Evolutionary conservation across 1,140 invertebrate species (phyloP), one percentile per base, ranked within the genome.

Genomic region (Hypsibius dujardini): DNA sequence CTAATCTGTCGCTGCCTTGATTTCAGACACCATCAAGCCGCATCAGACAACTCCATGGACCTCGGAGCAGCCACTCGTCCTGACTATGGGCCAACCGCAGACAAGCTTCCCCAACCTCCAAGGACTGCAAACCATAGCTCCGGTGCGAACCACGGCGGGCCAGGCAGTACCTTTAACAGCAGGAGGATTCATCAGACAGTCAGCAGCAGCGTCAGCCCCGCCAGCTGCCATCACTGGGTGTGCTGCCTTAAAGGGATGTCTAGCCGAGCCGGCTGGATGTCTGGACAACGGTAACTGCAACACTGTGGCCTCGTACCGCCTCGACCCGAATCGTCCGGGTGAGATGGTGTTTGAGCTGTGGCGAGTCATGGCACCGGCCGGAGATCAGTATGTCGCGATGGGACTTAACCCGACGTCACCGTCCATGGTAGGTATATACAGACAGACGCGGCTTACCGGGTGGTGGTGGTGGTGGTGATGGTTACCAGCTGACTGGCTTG

Each of bases 21-120:
- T 56, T 56, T 56, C 50, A 56, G n/a, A 56, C n/a, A 56, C 62
- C 62, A 12, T 67, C 62, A 67, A 67, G 42, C 62, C 62, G 7
- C 62, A 67, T 42, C 12, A 15, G 12, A 45, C 45, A 3, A 15
- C 12, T 42, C 62, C 62, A 15, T 67, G 7, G 12, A 45, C 42
- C 3, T 15, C 62, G 3, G 3, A 3, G 3, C 12, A 67, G 3
- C 3, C 12, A 42, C 45, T 15, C 12, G 45, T 42, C 12, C 12
- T 67, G 12, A 42, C 62, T 42, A 15, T 42, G 12, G 42, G 45
- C 3, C 12, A 67, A 3, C 62, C 12, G 42, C 62, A 3, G 42
- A 67, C 12, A 45, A 12, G 3, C 12, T 67, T 42, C 42, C 62
- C 62, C 42, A 67, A 67, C 42, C 62, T 67, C 12, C 62, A 67